phyloP scores from a whole-genome alignment of 2,888 invertebrate genomes.

The Drosophila birchii region DNA sequence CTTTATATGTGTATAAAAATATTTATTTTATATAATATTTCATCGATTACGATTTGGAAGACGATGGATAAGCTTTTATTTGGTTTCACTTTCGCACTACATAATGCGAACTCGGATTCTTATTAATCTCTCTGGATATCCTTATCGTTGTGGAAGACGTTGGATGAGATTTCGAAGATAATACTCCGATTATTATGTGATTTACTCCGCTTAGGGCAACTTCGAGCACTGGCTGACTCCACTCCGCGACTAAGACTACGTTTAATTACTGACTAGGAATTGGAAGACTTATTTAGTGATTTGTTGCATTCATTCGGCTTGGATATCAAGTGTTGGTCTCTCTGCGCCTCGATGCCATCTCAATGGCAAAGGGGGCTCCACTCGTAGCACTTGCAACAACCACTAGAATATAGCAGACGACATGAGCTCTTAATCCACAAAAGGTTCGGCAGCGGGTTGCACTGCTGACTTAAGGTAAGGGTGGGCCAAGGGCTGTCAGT shows the following conservation, averaged over 20 bases:
- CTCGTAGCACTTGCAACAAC: constrained; percentile 53
- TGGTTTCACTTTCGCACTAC: constrained; percentile 35
- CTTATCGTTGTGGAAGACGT: constrained; percentile 50
- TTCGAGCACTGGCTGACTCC: constrained; percentile 39
- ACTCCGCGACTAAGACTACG: constrained; percentile 56
- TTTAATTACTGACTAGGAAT: constrained; percentile 62
- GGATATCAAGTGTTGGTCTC: constrained; percentile 32
- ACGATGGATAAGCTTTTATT: constrained; percentile 61
- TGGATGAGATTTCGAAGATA: constrained; percentile 20
- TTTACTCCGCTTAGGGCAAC: constrained; percentile 54
- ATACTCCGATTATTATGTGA: background rate
- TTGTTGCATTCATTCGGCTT: constrained; percentile 81
- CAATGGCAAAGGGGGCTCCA: constrained; percentile 36
- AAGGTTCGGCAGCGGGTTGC: constrained; percentile 19
- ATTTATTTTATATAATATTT: constrained; percentile 17
- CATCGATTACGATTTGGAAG: constrained; percentile 62
- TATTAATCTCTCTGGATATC: constrained; percentile 3
- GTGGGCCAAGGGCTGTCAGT: constrained; percentile 28
- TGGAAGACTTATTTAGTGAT: constrained; percentile 86
- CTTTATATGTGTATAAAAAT: constrained; percentile 30
- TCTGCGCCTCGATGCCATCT: constrained; percentile 36
- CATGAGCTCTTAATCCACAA: constrained; percentile 49
- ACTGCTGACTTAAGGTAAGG: constrained; percentile 37
- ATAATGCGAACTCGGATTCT: constrained; percentile 18
- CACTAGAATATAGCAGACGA: constrained; percentile 57